Base-by-base conservation (phyloP, 2,888 invertebrate genomes). In the Ochropleura leucogaster region DNA sequence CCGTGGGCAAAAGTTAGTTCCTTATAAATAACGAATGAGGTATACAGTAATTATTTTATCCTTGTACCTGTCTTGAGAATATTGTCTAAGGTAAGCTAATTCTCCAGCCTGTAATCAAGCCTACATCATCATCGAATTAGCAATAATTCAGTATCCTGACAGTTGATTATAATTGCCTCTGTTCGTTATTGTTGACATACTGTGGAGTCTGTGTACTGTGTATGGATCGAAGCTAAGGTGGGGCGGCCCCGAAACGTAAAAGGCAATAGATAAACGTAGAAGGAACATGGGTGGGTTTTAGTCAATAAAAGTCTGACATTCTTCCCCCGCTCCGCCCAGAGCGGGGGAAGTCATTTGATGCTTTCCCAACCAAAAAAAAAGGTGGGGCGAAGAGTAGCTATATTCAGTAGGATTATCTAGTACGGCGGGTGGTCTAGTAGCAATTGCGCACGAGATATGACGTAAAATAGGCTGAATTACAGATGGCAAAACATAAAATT, bases 141-240 rank as follows among this genome's bases (percentile, higher is more conserved):
- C 73, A 79, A 83, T 84, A 77, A 80, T 77, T 82, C 59, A 81
- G 59, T 72, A 53, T 63, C 30, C 47, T 51, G 73, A 63, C 72
- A 71, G 77, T 71, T 72, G 49, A 72, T 84, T 70, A 82, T 69
- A 80, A 80, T 80, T 84, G 76, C 67, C 44, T 57, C 53, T 67
- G 67, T 75, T 80, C 70, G n/a, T 66, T 49, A 64, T 6, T 68
- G 53, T 79, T 70, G 60, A 80, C 80, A 79, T 8, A 40, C 57
- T 16, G 42, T 30, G 55, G 44, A 20, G 44, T 44, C 46, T 16
- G 51, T 42, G 59, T 49, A 6, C 12, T 12, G 16, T 49, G 14
- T 30, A 20, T 9, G 12, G 62, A 46, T 42, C 5, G 16, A 1
- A 47, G 30, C 7, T 30, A 51, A 75, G 44, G 12, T 20, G 1